Percentiles rank a stretch among this genome's conserved stretches.
Conservation (phyloP, 2,113 vertebrate genomes). For the Oreocharis arfaki region DNA sequence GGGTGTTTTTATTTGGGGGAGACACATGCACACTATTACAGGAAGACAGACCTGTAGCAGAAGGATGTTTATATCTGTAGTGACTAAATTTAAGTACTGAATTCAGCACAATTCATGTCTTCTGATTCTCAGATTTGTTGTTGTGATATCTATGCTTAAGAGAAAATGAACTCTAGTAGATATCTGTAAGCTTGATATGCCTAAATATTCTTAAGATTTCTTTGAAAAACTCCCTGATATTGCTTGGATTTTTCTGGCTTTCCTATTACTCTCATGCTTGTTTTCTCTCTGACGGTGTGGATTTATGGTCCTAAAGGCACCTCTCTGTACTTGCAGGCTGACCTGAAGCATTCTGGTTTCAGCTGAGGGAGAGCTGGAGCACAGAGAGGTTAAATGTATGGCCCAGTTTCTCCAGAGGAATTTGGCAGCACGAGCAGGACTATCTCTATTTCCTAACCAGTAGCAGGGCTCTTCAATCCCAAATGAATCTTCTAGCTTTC, state of each 20-base stretch:
- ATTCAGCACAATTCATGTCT: neutral
- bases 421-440: neutral
- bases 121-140: neutral
- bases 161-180: neutral
- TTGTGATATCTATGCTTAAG: neutral
- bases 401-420: neutral
- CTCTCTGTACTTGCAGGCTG: neutral
- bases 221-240: neutral
- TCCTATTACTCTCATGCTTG: neutral
- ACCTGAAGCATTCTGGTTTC: neutral
- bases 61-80: rapidly evolving
- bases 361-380: neutral
- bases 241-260: neutral
- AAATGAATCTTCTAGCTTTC: neutral
- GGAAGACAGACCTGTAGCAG: neutral
- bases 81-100: neutral
- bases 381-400: neutral
- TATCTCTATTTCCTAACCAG: neutral
- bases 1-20: neutral
- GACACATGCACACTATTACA: rapidly evolving
- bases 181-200: neutral
- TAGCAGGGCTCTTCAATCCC: neutral
- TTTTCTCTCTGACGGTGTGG: neutral
- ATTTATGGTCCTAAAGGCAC: neutral
- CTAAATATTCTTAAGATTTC: neutral